Evolutionary conservation across 1,140 invertebrate genomes (phyloP).

Genomic region (Triops longicaudatus): DNA sequence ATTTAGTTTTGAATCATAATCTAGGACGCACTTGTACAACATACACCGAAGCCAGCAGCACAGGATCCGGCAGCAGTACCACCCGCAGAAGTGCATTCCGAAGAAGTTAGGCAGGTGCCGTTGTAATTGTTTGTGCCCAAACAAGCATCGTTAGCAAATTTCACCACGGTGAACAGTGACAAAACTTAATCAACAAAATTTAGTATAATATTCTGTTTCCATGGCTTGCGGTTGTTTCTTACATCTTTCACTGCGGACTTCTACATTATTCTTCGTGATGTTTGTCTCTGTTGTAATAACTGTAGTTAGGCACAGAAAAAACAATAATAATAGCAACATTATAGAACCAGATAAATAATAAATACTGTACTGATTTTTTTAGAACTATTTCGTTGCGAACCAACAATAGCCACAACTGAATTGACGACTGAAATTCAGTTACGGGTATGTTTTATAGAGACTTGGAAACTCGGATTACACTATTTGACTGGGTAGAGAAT

Average conservation of each 20-base stretch:
- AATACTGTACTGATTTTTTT: too few relatives aligned
- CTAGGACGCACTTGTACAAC: slow-evolving; percentile 65
- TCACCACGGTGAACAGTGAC: slow-evolving; percentile 5
- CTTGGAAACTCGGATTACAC: neutral
- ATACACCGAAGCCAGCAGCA: slow-evolving; percentile 57
- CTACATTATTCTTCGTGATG: neutral
- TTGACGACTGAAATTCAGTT: neutral
- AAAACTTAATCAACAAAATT: neutral
- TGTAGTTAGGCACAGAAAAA: neutral
- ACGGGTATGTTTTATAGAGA: neutral
- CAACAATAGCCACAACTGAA: neutral
- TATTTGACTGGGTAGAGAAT: neutral
- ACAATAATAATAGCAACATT: neutral
- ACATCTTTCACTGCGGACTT: slow-evolving; percentile 17
- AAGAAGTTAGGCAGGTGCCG: slow-evolving; percentile 66
- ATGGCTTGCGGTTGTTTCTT: neutral
- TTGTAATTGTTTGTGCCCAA: neutral
- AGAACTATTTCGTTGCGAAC: neutral
- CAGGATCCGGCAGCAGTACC: slow-evolving; percentile 60
- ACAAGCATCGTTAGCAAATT: slow-evolving; percentile 16
- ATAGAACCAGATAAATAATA: neutral
- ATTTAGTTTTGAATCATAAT: too few relatives aligned
- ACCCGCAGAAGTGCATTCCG: slow-evolving; percentile 58
- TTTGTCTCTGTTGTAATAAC: neutral
- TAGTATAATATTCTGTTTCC: neutral